phyloP scores from a whole-genome alignment of 2,888 invertebrate genomes.

The Tachina fera region DNA sequence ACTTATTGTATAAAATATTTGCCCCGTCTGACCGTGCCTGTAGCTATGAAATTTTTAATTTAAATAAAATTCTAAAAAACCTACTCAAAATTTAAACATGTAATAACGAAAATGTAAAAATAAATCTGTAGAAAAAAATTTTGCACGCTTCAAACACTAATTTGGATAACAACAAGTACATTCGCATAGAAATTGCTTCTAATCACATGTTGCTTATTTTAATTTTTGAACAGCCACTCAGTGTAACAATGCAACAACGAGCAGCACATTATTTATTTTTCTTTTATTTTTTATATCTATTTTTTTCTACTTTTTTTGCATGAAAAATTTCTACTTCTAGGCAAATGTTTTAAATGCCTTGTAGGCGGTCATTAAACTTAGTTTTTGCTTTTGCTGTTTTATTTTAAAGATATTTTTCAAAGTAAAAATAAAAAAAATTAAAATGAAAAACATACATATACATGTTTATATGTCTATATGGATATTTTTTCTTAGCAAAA shows the following conservation, averaged over 20 bases:
- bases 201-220: constrained; percentile 53
- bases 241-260: constrained; percentile 17
- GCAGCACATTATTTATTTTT: neutral
- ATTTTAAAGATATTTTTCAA: constrained; percentile 28
- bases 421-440: constrained; percentile 37
- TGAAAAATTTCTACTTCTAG: constrained; percentile 60
- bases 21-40: too few species aligned
- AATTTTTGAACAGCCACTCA: constrained; percentile 36
- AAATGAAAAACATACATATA: too few species aligned
- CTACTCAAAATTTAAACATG: constrained; percentile 30
- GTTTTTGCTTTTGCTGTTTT: constrained; percentile 58
- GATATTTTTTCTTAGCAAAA: constrained; percentile 1
- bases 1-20: too few species aligned
- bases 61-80: neutral
- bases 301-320: constrained; percentile 16
- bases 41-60: too few species aligned
- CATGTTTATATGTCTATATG: neutral
- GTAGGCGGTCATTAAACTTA: constrained; percentile 74
- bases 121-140: neutral
- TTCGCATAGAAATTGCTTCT: constrained; percentile 44
- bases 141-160: constrained; percentile 42
- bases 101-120: neutral
- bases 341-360: constrained; percentile 70
- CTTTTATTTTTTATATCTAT: constrained; percentile 1
- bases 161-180: constrained; percentile 49